Conservation (phyloP, 2,113 vertebrate genomes). For the Narcine bancroftii region DNA sequence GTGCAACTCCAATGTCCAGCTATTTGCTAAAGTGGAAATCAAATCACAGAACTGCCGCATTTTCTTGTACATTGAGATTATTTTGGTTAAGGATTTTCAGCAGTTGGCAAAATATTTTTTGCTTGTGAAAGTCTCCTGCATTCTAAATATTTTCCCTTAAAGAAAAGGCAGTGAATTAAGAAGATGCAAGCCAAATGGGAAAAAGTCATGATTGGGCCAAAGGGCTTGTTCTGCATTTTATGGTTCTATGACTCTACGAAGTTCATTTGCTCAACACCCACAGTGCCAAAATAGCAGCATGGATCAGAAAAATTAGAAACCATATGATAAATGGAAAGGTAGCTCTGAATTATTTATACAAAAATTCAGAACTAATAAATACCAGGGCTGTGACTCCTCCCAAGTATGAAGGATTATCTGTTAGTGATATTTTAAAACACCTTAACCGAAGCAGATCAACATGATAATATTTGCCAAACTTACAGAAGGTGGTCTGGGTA, state of each 20-base stretch:
- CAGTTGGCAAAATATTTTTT: background rate
- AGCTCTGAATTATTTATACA: background rate
- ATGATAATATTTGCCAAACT: constrained; percentile 1
- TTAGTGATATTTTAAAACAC: background rate
- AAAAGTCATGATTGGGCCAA: too few relatives aligned
- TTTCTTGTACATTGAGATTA: background rate
- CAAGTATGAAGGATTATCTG: background rate
- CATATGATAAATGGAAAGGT: background rate
- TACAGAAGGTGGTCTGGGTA: constrained; percentile 65
- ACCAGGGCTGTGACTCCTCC: background rate
- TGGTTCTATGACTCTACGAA: too few relatives aligned
- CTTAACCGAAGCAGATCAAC: background rate
- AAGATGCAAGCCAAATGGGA: too few relatives aligned
- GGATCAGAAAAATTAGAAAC: background rate
- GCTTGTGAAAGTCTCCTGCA: background rate
- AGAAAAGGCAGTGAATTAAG: too few relatives aligned
- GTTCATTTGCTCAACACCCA: background rate
- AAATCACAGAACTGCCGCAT: background rate
- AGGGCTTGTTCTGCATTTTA: too few relatives aligned
- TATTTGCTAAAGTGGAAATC: background rate
- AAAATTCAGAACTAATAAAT: background rate
- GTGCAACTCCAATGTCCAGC: background rate
- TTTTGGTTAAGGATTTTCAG: background rate
- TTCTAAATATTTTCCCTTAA: background rate
- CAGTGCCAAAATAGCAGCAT: too few relatives aligned